Evolutionary conservation across 1,140 invertebrate genomes (phyloP).

Genomic region (Maconellicoccus hirsutus): DNA sequence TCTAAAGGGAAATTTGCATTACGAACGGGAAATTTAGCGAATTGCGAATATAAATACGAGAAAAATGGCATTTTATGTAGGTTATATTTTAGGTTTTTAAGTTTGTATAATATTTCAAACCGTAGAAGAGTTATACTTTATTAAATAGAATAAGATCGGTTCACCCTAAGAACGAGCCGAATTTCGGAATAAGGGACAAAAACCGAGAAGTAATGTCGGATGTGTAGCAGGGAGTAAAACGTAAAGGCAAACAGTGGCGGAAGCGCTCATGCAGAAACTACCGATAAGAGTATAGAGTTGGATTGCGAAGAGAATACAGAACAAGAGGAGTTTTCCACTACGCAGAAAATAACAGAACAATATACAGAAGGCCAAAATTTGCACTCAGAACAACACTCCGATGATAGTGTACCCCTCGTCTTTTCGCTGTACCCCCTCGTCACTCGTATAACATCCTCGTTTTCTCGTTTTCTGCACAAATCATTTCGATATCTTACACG

Average conservation of each 20-base stretch:
- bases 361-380: conserved; percentile 14
- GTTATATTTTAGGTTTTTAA: conserved; percentile 20
- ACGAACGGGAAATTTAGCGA: conserved; percentile 8
- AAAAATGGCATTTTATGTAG: conserved; percentile 19
- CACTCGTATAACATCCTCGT: neutral
- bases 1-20: conserved; percentile 12
- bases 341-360: conserved; percentile 11
- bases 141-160: conserved; percentile 20
- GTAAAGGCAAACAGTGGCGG: conserved; percentile 16
- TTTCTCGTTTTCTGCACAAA: conserved; percentile 14
- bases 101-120: conserved; percentile 16
- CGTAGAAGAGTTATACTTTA: conserved; percentile 18
- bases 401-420: neutral
- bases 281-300: conserved; percentile 18
- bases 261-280: conserved; percentile 20
- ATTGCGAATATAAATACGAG: conserved; percentile 15
- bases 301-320: conserved; percentile 15
- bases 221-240: conserved; percentile 2
- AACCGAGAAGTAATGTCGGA: neutral
- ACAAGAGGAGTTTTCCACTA: neutral
- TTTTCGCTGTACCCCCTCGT: neutral
- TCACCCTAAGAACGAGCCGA: conserved; percentile 5
- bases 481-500: conserved; percentile 6
- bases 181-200: conserved; percentile 5
- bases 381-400: conserved; percentile 17